Evolutionary conservation across 92 coral and sea anemone genomes (phyloP).

Genomic region (Porites cylindrica): DNA sequence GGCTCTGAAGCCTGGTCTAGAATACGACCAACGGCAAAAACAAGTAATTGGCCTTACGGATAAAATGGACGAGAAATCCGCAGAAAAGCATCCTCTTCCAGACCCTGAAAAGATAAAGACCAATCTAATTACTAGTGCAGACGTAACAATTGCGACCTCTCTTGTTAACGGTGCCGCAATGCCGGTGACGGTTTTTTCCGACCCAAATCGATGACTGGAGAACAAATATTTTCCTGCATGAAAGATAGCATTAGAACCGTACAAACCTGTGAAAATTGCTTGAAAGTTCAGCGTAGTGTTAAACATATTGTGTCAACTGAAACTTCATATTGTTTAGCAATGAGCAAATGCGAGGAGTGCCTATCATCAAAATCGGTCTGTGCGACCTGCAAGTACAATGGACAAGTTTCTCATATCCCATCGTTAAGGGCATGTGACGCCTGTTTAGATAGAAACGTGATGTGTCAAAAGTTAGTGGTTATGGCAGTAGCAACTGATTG

Average conservation of each 20-base stretch:
- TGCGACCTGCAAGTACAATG: slow-evolving; percentile 30
- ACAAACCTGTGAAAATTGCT: slow-evolving; percentile 56
- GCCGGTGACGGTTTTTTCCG: slow-evolving; percentile 58
- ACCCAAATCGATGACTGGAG: slow-evolving; percentile 53
- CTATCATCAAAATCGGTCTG: slow-evolving; percentile 37
- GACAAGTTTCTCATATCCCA: slow-evolving; percentile 48
- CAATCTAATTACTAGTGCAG: slow-evolving; percentile 56
- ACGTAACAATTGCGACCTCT: slow-evolving; percentile 43
- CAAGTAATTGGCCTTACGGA: slow-evolving; percentile 45
- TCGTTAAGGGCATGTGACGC: slow-evolving; percentile 46
- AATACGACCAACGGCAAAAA: slow-evolving; percentile 61
- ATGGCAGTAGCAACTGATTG: slow-evolving; percentile 52
- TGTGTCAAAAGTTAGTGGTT: slow-evolving; percentile 39
- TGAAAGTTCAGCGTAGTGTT: slow-evolving; percentile 28
- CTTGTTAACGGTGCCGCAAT: slow-evolving; percentile 46
- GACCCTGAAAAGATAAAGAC: slow-evolving; percentile 52
- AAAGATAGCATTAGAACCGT: slow-evolving; percentile 21
- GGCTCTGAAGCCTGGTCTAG: slow-evolving; percentile 63
- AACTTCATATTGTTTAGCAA: background rate
- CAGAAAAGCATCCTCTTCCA: slow-evolving; percentile 45
- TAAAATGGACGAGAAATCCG: slow-evolving; percentile 37
- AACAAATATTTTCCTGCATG: slow-evolving; percentile 41
- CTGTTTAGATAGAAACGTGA: slow-evolving; percentile 27
- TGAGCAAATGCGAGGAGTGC: slow-evolving; percentile 50
- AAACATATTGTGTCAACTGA: slow-evolving; percentile 52